These are phyloP conservation scores for Pachyramphus minor DNA, from an alignment of 2,113 vertebrate genomes.

Conservation along the genomic window DNA sequence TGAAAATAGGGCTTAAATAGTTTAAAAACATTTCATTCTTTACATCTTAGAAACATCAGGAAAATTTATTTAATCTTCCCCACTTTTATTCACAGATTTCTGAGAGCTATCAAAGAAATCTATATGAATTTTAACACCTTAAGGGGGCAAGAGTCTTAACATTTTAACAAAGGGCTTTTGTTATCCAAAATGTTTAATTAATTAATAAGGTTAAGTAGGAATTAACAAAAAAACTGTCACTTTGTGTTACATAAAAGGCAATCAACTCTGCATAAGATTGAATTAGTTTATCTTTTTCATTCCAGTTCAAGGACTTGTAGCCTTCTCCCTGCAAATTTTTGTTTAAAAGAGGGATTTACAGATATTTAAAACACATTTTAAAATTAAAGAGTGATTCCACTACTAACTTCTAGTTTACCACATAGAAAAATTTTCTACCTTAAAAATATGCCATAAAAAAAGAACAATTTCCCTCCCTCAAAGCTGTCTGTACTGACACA, in stretches of 20 bases:
- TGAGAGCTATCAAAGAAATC: neutral
- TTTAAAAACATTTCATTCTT: neutral
- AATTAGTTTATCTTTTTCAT: neutral
- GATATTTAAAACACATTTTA: neutral
- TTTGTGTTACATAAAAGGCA: neutral
- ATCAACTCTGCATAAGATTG: neutral
- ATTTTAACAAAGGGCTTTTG: constrained; percentile 39
- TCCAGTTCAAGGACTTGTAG: neutral
- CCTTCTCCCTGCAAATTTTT: neutral
- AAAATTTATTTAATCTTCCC: neutral
- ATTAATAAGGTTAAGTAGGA: constrained; percentile 57
- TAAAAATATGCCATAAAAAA: neutral
- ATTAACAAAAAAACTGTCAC: constrained; percentile 47
- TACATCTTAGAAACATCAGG: neutral
- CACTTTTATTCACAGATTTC: neutral
- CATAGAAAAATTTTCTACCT: neutral
- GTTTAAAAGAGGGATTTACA: neutral
- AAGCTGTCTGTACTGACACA: neutral
- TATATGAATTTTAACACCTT: constrained; percentile 41
- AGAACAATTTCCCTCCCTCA: neutral
- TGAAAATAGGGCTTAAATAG: neutral
- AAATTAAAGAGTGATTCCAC: neutral
- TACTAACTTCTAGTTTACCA: neutral
- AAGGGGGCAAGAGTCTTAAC: constrained; percentile 20
- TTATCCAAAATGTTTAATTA: constrained; percentile 45